Evolutionary conservation across 37 sponge, comb jelly and placozoan species (phyloP).

Genomic region (Aphrocallistes beatrix): DNA sequence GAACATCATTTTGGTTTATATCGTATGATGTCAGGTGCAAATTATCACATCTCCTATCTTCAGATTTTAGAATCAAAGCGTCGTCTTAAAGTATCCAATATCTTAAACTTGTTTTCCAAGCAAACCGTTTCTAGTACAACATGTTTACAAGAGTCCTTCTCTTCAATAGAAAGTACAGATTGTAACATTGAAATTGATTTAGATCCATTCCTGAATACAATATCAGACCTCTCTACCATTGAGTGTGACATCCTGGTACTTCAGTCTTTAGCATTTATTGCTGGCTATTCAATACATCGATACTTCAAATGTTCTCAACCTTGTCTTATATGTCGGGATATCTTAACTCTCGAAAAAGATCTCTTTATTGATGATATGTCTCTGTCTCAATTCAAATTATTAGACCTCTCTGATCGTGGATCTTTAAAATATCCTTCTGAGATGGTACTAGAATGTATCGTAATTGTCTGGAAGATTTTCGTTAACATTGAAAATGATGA

Average conservation of each 20-base stretch:
- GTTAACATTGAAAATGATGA: too few species aligned
- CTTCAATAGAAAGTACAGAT: background rate
- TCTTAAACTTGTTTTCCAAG: background rate
- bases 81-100: background rate
- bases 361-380: background rate
- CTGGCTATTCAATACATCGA: background rate
- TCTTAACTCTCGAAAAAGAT: background rate
- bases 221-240: background rate
- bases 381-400: background rate
- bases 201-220: background rate
- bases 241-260: background rate
- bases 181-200: background rate
- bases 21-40: conserved; percentile 10
- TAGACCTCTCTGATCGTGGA: background rate
- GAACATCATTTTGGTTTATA: conserved; percentile 12
- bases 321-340: background rate
- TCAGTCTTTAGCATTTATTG: background rate
- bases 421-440: background rate
- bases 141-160: conserved; percentile 2
- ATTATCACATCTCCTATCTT: background rate
- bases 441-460: background rate
- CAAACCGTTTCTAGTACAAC: background rate
- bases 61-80: background rate
- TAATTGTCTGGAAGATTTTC: background rate
- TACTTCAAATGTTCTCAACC: background rate